phyloP scores from a whole-genome alignment of 2,113 vertebrate genomes.

The Leucopternis melanops region DNA sequence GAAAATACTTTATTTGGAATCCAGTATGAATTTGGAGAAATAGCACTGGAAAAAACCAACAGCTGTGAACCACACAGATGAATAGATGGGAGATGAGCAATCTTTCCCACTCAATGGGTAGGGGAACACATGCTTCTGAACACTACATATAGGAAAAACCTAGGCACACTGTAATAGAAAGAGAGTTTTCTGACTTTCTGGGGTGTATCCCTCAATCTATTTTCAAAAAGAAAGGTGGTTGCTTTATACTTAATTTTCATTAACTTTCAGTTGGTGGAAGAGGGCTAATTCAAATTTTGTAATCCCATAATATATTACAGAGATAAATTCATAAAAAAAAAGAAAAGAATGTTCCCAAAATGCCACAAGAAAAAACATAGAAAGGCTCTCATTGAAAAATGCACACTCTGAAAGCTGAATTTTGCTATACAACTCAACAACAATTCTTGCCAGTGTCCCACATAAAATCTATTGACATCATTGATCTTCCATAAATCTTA shows the following conservation, averaged over 20 bases:
- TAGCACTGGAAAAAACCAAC: not conserved
- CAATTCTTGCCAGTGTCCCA: not conserved
- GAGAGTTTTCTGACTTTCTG: not conserved
- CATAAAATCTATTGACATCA: not conserved
- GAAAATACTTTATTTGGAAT: not conserved
- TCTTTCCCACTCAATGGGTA: rapidly evolving
- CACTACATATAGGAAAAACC: not conserved
- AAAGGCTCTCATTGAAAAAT: not conserved
- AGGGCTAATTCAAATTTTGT: not conserved
- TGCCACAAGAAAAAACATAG: not conserved
- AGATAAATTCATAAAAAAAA: not conserved
- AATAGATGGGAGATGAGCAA: not conserved
- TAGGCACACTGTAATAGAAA: not conserved
- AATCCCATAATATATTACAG: not conserved
- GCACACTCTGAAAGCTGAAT: not conserved
- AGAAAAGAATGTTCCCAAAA: not conserved
- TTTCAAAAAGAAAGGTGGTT: not conserved
- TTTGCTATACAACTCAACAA: not conserved
- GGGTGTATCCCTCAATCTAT: not conserved
- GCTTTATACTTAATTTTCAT: not conserved
- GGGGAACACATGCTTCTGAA: not conserved
- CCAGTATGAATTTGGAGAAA: not conserved
- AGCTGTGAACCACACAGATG: not conserved
- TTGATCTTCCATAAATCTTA: not conserved
- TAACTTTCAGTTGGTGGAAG: not conserved